Evolutionary conservation across 2,113 vertebrate species (phyloP), one percentile per base, ranked within the genome.

Genomic region (Pteropus alecto): DNA sequence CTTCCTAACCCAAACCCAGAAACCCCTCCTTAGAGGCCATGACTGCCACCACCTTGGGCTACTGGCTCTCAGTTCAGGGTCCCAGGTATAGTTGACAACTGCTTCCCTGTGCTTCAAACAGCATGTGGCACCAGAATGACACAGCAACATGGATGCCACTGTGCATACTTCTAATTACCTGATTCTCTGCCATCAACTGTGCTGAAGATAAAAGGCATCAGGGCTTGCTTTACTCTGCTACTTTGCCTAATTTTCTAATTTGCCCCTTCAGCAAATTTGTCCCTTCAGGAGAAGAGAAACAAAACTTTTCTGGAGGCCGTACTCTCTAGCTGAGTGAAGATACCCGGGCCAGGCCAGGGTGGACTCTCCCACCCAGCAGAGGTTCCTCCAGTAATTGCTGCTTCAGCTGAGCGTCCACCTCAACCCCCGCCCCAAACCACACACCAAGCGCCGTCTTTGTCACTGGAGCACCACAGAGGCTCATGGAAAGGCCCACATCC

Each of bases 221-320:
- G 65, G 93, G 68, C 87, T 93, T 97, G 96, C 97, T 92, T 95
- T 90, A 93, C 83, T 60, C 71, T 68, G 73, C 88, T 94, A 90
- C 81, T 97, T 98, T 94, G 95, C 93, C 95, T 97, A 88, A 95
- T 96, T 98, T 98, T 97, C 96, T 92, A 95, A 96, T 89, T 95
- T 83, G 97, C 48, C 46, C 67, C 89, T 97, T 86, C 56, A 70
- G 92, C 51, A 51, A 95, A 96, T 87, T 95, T 83, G 97, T 43
- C 46, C 67, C 89, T 97, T 86, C 56, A 73, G 92, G 91, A 98
- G 74, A 93, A 94, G 43, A 74, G 95, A 93, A 97, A 95, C 16
- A 96, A 92, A 93, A 4, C 13, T 79, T 88, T 93, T 87, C 84
- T 26, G 51, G 67, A 89, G 94, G 68, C 85, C 18, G 38, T 26